phyloP scores from a whole-genome alignment of 2,113 vertebrate species.

The Rhabdomys dilectus region DNA sequence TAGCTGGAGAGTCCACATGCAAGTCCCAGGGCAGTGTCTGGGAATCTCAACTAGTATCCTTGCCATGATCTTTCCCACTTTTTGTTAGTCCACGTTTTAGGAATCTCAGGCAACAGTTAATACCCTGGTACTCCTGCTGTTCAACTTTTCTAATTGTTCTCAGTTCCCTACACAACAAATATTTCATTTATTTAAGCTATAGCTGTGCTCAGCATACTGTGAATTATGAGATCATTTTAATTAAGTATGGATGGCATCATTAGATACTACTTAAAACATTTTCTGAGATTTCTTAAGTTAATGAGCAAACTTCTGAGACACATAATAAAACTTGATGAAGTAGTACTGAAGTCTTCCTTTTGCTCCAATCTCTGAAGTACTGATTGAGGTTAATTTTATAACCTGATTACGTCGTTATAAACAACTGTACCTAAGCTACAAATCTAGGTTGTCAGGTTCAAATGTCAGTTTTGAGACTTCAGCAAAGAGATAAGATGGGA shows the following conservation, averaged over 20 bases:
- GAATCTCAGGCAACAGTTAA: neutral
- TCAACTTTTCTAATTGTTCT: neutral
- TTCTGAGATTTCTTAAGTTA: neutral
- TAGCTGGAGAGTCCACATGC: neutral
- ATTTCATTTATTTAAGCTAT: neutral
- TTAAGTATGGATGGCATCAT: neutral
- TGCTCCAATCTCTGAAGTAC: neutral
- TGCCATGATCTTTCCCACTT: neutral
- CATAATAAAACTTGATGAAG: slow-evolving; percentile 3
- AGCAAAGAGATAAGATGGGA: neutral
- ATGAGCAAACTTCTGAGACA: neutral
- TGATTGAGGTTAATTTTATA: slow-evolving; percentile 15
- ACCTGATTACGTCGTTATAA: neutral
- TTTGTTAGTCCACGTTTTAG: neutral
- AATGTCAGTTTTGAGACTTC: neutral
- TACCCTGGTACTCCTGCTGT: fast-evolving
- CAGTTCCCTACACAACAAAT: neutral
- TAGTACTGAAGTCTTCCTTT: slow-evolving; percentile 6
- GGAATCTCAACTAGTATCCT: neutral
- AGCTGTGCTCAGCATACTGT: neutral
- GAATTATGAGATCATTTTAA: neutral
- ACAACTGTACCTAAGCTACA: neutral
- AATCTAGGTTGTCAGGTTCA: neutral
- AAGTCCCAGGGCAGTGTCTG: neutral
- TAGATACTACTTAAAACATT: neutral